Base-by-base conservation (phyloP, 2,888 invertebrate species). In the Folsomia manolachei region DNA sequence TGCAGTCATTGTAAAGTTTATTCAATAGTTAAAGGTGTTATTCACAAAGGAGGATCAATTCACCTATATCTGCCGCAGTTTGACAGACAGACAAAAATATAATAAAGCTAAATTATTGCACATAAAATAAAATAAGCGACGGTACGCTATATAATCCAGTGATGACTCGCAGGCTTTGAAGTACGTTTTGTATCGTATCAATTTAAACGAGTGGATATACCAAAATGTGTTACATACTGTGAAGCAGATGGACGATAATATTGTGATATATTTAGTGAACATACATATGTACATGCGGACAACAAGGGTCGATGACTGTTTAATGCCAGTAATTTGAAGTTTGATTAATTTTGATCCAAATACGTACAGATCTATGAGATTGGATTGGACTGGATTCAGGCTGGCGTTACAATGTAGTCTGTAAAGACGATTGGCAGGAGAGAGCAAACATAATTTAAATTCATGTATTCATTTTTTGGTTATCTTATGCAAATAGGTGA, bases 261-360 rank as follows among this genome's bases (percentile, higher is more conserved):
- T 9, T 18, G 51, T 9, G 18, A 51, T 9, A 51, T 51, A 51
- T 51, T 18, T 11, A 18, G 9, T 51, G 9, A 11, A 51, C 18
- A 18, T 51, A 9, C 51, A 51, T 11, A 51, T 51, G 51, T 51
- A 51, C 4, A 21, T 21, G 21, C 11, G 4, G 19, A 56, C 11
- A 56, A 39, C 7, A 14, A 14, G 39, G 56, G 56, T 56, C 56
- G 56, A 56, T 56, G 56, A 56, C 56, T 56, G 56, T 56, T 56
- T 56, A 56, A 56, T 56, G n/a, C 56, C 56, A 56, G 4, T 56
- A 14, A 56, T 56, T 39, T 39, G 39, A 39, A 39, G 39, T 39
- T 39, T 39, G 39, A 39, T 4, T 39, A 39, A 39, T 39, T 39
- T 14, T 39, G 39, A 39, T 39, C 39, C 39, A 39, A 39, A 39